A percentile compares a stretch with the other conserved stretches of the same genome.
Conservation (phyloP, 2,113 vertebrate genomes). For the Penelope pileata region DNA sequence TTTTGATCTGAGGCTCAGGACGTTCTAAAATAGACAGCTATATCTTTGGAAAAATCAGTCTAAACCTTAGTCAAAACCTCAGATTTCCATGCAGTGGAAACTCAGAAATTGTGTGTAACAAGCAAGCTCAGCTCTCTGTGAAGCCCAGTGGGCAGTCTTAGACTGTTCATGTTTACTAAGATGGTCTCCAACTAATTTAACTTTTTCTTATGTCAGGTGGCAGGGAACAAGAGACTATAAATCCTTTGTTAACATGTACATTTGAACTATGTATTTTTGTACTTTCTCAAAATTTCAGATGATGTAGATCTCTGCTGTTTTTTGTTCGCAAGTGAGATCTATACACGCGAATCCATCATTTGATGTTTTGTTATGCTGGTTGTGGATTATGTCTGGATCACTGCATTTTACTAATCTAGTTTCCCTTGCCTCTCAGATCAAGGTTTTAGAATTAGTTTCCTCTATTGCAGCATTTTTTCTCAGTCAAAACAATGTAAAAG, state of each 20-base stretch:
- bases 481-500: not conserved
- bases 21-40: not conserved
- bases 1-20: not conserved
- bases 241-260: not conserved
- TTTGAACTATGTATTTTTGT: not conserved
- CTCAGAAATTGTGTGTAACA: not conserved
- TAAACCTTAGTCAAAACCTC: not conserved
- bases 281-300: not conserved
- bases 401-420: not conserved
- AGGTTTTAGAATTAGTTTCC: constrained; percentile 10
- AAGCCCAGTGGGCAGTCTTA: not conserved
- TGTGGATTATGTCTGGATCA: not conserved
- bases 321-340: not conserved
- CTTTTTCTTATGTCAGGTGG: not conserved
- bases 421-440: not conserved
- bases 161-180: not conserved
- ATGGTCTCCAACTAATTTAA: not conserved
- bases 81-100: not conserved
- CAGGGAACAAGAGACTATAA: not conserved
- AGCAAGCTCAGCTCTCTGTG: not conserved
- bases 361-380: not conserved
- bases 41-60: not conserved
- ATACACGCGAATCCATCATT: not conserved
- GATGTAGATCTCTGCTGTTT: not conserved
- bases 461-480: not conserved